Base-by-base conservation (phyloP, 1,140 invertebrate genomes). In the Eriosoma lanigerum region DNA sequence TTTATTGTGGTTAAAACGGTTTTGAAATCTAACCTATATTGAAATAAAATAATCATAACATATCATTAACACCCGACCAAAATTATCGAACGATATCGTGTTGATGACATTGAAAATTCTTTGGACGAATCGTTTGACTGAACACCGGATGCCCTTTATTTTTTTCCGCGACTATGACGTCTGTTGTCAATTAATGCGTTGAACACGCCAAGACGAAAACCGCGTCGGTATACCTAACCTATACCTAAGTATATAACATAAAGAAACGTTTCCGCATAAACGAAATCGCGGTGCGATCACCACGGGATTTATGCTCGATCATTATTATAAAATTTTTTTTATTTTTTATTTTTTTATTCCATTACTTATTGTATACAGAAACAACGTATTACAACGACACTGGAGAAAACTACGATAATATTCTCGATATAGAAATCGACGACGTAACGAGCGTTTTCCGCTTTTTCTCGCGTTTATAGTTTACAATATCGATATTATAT, bases 361-460 rank as follows among this genome's bases (percentile, higher is more conserved):
- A n/a, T n/a, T n/a, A n/a, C n/a, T n/a, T n/a, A n/a, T n/a, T 38
- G 32, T 38, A 38, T 38, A 38, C 32, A n/a, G n/a, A n/a, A n/a
- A n/a, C n/a, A 24, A 13, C 21, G 44, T 3, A 66, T n/a, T n/a
- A 4, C 3, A 10, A 5, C 64, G n/a, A 24, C 17, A 56, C 19
- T 50, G 72, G n/a, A 78, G 54, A 78, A 78, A 78, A 60, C 75
- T 46, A 32, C 24, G 73, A 46, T 56, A 13, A 17, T 48, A 62
- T 21, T 21, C 21, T 1, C 24, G 60, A 29, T 24, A 15, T 19
- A 24, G 9, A 52, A 72, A 72, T 0, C 21, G 26, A 3, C 13
- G 15, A 48, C 54, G 54, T 26, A n/a, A 72, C 48, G 48, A 38
- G 0, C 38, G 75, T 78, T 78, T 78, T 78, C 38, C 56, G 75